Conservation (phyloP, 2,113 vertebrate genomes). For the Murina feae region DNA sequence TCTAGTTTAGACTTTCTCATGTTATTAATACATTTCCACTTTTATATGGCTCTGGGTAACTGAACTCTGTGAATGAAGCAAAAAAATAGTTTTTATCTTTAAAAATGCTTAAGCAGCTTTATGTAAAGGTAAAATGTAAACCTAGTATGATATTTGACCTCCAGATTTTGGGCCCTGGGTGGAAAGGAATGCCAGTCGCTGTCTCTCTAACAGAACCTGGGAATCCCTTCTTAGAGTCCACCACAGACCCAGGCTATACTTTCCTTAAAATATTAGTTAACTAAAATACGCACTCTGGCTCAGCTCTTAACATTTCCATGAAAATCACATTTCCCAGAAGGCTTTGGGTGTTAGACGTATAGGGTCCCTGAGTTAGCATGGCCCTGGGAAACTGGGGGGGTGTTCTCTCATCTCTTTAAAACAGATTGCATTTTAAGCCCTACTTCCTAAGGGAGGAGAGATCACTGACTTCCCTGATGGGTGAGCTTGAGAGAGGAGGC, state of each 20-base stretch:
- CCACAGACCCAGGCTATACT: neutral
- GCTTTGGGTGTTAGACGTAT: neutral
- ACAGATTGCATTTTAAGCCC: neutral
- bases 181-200: neutral
- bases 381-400: neutral
- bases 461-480: neutral
- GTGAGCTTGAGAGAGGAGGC: neutral
- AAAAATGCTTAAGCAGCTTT: neutral
- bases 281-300: neutral
- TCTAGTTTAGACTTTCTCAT: neutral
- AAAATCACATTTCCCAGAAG: slow-evolving; percentile 20
- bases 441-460: neutral
- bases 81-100: neutral
- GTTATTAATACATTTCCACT: neutral
- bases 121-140: neutral
- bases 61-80: slow-evolving; percentile 19
- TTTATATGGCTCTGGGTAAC: neutral
- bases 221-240: neutral
- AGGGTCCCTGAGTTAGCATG: neutral
- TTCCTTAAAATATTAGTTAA: slow-evolving; percentile 16
- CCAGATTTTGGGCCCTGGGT: neutral
- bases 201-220: neutral
- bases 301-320: neutral
- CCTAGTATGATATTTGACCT: neutral
- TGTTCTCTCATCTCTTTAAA: neutral